Evolutionary conservation across 2,888 invertebrate species (phyloP), one percentile per base, ranked within the genome.

Genomic region (Amphimallon solstitiale): DNA sequence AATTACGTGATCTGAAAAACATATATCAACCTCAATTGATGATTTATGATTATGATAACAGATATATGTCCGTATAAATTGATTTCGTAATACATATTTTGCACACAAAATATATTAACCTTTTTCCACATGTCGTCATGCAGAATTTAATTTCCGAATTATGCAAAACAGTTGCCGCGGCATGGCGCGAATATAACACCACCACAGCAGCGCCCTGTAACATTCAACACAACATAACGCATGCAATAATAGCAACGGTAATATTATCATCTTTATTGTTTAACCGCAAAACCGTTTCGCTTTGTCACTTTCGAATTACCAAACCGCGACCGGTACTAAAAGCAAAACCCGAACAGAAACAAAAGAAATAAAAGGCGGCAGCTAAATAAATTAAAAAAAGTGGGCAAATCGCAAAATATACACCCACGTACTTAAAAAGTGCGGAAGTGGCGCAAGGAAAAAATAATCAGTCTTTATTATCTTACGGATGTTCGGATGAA

Each of bases 381-480:
- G 37, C 49, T 62, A 48, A 62, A 62, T 62, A 62, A 62, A 62
- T 62, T 62, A 48, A 40, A 54, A 54, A 54, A 40, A 54, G 40
- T 62, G 49, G 48, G 23, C 35, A 38, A 54, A 54, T 54, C 37
- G 46, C 46, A 43, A 51, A 54, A 63, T 40, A 65, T 46, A 43
- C 59, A 38, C 60, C 65, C 65, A 60, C 60, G 65, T 49, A 59
- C 49, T 60, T 51, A 60, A 40, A 54, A 48, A 60, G 38, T 51
- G 40, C 48, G 65, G 60, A 65, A 65, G 60, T 60, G 51, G 48
- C 52, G 21, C 37, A 21, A 38, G 38, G 51, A 65, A 49, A 65
- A 70, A 70, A 70, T 70, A 70, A 70, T 70, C 70, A 70, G 65
- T 68, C 68, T 71, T 72, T 70, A 70, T 68, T 67, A 70, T 70